Evolutionary conservation across 1,140 invertebrate genomes (phyloP).

Genomic region (Xylocopa sonorina): DNA sequence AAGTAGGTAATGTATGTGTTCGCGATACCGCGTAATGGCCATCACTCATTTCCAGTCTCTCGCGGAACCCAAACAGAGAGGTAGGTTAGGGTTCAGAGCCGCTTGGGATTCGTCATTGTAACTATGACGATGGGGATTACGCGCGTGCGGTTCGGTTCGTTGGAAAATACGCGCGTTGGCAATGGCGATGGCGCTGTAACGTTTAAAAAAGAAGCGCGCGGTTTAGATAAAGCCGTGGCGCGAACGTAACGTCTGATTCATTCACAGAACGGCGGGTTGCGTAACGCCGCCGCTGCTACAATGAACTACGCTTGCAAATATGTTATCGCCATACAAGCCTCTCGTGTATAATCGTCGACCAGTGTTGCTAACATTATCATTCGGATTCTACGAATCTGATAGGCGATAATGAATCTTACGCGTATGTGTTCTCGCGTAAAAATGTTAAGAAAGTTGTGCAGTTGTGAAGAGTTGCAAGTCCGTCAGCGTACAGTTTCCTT

Average conservation of each 20-base stretch:
- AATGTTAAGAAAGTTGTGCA: no score
- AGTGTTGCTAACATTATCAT: background rate
- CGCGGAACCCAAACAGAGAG: background rate
- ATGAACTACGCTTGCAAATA: slow-evolving; percentile 37
- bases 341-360: slow-evolving; percentile 18
- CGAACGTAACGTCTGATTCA: slow-evolving; percentile 63
- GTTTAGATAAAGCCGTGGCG: slow-evolving; percentile 53
- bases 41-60: slow-evolving; percentile 15
- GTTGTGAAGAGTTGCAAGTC: no score
- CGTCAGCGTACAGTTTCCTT: no score
- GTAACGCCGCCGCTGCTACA: slow-evolving; percentile 38
- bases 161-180: background rate
- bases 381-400: background rate
- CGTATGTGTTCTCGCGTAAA: no score
- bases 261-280: slow-evolving; percentile 55
- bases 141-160: background rate
- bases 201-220: slow-evolving; percentile 34
- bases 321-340: slow-evolving; percentile 19
- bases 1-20: no score
- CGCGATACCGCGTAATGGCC: background rate
- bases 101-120: slow-evolving; percentile 5
- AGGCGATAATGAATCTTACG: background rate
- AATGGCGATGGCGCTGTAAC: slow-evolving; percentile 17
- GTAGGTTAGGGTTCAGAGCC: background rate
- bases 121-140: background rate